Conservation (phyloP, 2,113 vertebrate genomes). For the Mionectes macconnelli region DNA sequence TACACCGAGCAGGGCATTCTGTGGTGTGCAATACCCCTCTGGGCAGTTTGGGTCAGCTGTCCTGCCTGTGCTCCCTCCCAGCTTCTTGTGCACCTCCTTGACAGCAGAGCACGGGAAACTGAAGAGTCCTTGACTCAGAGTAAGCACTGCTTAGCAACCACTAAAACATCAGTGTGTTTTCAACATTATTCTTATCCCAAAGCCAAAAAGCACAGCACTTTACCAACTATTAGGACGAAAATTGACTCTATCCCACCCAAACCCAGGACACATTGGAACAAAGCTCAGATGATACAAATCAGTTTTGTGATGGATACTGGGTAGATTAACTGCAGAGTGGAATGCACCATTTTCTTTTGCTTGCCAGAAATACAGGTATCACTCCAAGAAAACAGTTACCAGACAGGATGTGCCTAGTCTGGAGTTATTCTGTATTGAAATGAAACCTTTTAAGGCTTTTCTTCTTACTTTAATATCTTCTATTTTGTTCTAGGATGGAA, state of each 20-base stretch:
- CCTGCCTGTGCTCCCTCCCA: neutral
- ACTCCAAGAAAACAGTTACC: neutral
- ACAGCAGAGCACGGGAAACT: neutral
- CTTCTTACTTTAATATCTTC: neutral
- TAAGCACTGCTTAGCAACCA: neutral
- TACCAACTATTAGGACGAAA: no score
- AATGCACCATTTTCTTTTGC: neutral
- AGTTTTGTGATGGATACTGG: neutral
- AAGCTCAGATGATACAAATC: neutral
- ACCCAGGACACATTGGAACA: neutral
- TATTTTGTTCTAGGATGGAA: constrained; percentile 40
- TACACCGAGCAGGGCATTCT: neutral
- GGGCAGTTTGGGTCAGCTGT: neutral
- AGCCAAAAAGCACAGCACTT: no score
- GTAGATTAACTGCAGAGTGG: neutral
- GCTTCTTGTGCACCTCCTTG: neutral
- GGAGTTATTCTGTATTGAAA: neutral
- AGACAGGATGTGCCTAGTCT: neutral
- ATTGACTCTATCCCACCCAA: neutral
- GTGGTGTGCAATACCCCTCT: neutral
- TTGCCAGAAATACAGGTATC: neutral
- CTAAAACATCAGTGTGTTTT: no score
- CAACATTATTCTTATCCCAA: no score
- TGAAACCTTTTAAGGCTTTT: neutral
- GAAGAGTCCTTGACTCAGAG: neutral